Evolutionary conservation across 2,888 invertebrate genomes (phyloP), one percentile per base, ranked within the genome.

Genomic region (Clepsis dumicolana): DNA sequence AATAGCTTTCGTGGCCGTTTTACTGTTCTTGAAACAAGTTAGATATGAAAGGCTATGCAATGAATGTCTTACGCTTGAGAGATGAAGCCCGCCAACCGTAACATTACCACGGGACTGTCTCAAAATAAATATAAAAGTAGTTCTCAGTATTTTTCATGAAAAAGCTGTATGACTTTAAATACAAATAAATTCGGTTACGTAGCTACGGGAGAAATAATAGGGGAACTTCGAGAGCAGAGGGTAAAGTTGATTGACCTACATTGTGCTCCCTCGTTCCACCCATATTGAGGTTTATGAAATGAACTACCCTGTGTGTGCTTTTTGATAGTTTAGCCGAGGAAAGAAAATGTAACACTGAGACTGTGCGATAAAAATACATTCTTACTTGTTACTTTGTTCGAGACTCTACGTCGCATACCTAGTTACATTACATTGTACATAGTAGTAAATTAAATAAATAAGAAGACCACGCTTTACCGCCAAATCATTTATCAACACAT

Each of bases 161-260:
- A 41, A 2, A 48, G 12, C n/a, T 5, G 25, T 5, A 7, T 25
- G 25, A 25, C 7, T 18, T 25, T 52, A 52, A 52, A 52, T 25
- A 25, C 25, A 52, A 52, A 52, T n/a, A 52, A 52, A 52, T 25
- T 52, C 21, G 12, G 48, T 48, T 48, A 48, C 48, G 12, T 48
- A 21, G 21, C 48, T 48, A 12, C 48, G 4, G 48, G 21, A 48
- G 21, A 18, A 50, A 50, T 21, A 50, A 54, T 29, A 21, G 53
- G 41, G 27, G 54, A 64, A 64, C 14, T 54, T 54, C 29, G 27
- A 64, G 41, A 64, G 63, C 25, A 54, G 50, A 35, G n/a, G 54
- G 63, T 25, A 64, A 44, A 64, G 54, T 64, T 64, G 63, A 54
- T 64, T 54, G 63, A 63, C 41, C 63, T 54, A 63, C 63, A 54